These are phyloP conservation scores for Ctenomys sociabilis DNA, from an alignment of 2,113 vertebrate genomes.

Conservation along the genomic window DNA sequence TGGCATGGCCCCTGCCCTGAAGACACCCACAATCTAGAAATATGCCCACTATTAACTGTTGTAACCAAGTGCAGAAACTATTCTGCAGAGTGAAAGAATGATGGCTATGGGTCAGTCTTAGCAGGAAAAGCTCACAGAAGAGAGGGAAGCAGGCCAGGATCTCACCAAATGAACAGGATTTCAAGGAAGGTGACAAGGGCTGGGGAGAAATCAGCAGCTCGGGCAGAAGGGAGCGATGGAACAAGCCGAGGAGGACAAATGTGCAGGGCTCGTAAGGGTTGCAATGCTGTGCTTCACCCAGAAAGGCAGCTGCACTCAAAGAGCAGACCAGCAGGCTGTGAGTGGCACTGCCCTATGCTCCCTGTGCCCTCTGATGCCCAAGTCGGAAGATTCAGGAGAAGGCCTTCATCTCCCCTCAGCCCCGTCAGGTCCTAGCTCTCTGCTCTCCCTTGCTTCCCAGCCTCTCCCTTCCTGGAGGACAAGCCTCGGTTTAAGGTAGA, in stretches of 20 bases:
- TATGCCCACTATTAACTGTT: not conserved
- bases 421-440: not conserved
- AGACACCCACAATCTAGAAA: not conserved
- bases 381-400: not conserved
- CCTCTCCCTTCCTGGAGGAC: not conserved
- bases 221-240: not conserved
- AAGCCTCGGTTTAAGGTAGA: not conserved
- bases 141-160: not conserved
- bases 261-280: no score
- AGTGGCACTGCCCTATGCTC: not conserved
- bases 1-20: not conserved
- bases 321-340: no score
- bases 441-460: not conserved
- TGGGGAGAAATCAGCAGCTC: not conserved
- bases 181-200: accelerated
- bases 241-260: not conserved
- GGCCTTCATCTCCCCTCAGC: not conserved
- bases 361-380: not conserved
- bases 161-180: not conserved
- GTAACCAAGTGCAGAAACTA: not conserved
- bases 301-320: not conserved
- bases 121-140: not conserved
- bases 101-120: accelerated
- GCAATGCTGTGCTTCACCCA: not conserved
- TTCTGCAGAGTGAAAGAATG: not conserved